Evolutionary conservation across 2,113 vertebrate genomes (phyloP).

Genomic region (Clarias gariepinus): DNA sequence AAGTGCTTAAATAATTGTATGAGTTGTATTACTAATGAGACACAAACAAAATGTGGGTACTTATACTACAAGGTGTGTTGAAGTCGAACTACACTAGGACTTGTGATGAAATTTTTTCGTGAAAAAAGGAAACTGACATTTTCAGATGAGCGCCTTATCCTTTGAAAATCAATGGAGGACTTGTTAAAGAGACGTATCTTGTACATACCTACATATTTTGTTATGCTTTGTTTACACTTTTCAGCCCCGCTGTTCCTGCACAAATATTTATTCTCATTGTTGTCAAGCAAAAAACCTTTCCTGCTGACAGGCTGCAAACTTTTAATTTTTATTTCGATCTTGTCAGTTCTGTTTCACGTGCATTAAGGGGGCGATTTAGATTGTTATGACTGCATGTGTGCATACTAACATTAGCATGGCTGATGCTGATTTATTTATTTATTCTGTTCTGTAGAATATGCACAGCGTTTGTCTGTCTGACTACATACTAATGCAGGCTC

Average conservation of each 20-base stretch:
- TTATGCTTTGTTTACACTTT: neutral
- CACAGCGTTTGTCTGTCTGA: neutral
- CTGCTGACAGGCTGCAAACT: neutral
- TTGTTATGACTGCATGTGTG: neutral
- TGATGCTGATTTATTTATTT: neutral
- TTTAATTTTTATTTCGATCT: constrained; percentile 3
- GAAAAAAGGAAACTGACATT: too few species aligned
- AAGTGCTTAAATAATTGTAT: too few species aligned
- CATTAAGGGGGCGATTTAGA: constrained; percentile 2
- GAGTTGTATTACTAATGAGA: too few species aligned
- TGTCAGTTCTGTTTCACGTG: neutral
- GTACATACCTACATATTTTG: neutral
- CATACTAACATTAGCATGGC: neutral
- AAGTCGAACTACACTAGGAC: too few species aligned
- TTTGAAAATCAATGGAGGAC: too few species aligned
- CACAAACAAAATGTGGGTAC: too few species aligned
- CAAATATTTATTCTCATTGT: neutral
- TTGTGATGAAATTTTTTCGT: too few species aligned
- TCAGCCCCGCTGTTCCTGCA: neutral
- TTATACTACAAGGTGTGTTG: too few species aligned
- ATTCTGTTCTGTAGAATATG: neutral
- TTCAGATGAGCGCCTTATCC: too few species aligned
- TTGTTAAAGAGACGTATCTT: too few species aligned
- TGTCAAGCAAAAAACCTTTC: neutral
- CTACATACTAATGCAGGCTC: constrained; percentile 16